Evolutionary conservation across 2,888 invertebrate species (phyloP).

Genomic region (Ganaspis brasiliensis): DNA sequence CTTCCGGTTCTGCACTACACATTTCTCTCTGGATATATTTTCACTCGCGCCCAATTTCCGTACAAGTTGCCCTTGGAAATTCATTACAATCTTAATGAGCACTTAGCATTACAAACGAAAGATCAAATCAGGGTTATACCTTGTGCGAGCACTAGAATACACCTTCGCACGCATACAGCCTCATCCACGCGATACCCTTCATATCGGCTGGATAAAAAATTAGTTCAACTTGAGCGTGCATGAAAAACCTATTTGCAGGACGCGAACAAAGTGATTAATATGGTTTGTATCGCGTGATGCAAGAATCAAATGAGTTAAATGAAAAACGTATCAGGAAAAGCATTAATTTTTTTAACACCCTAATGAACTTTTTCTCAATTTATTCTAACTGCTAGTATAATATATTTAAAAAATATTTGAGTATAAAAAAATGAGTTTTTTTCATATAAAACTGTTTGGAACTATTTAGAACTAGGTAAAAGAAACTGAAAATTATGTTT

Average conservation of each 20-base stretch:
- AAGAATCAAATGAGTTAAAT: slow-evolving; percentile 36
- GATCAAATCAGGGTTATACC: slow-evolving; percentile 69
- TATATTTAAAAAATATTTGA: too few relatives aligned
- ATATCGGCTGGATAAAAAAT: slow-evolving; percentile 33
- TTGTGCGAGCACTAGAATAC: slow-evolving; percentile 6
- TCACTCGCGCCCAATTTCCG: slow-evolving; percentile 67
- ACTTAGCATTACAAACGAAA: slow-evolving; percentile 79
- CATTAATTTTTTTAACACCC: slow-evolving; percentile 38
- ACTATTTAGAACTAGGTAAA: too few relatives aligned
- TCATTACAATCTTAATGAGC: slow-evolving; percentile 78
- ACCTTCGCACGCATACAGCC: slow-evolving; percentile 24
- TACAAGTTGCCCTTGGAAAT: slow-evolving; percentile 65
- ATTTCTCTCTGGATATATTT: background rate
- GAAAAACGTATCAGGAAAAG: slow-evolving; percentile 32
- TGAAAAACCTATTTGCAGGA: slow-evolving; percentile 36
- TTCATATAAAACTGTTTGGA: too few relatives aligned
- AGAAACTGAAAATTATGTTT: too few relatives aligned
- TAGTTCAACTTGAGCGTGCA: slow-evolving; percentile 43
- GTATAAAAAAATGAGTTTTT: too few relatives aligned
- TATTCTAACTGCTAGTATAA: too few relatives aligned
- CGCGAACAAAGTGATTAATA: slow-evolving; percentile 38
- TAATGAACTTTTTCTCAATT: slow-evolving; percentile 3
- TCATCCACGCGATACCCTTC: slow-evolving; percentile 31
- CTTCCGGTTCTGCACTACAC: background rate
- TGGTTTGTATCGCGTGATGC: slow-evolving; percentile 19